Evolutionary conservation across 2,888 invertebrate genomes (phyloP).

Genomic region (Athalia circularis): DNA sequence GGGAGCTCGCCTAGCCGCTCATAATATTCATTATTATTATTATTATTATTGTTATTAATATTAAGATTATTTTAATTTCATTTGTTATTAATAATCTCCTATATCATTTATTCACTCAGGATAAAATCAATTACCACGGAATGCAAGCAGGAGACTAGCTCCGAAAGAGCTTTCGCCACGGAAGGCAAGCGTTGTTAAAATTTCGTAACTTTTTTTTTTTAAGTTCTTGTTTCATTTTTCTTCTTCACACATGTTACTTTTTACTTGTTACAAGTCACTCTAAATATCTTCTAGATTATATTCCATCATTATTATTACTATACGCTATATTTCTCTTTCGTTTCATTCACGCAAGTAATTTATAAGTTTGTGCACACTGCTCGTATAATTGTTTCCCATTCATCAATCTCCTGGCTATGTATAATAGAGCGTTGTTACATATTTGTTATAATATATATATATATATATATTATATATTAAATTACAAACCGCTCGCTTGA

Average conservation of each 20-base stretch:
- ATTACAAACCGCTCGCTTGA: too few relatives aligned
- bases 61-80: not conserved
- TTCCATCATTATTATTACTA: not conserved
- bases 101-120: not conserved
- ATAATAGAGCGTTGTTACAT: too few relatives aligned
- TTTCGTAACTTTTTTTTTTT: conserved; percentile 9
- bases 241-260: not conserved
- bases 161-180: not conserved
- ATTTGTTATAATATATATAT: too few relatives aligned
- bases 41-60: not conserved
- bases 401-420: too few relatives aligned
- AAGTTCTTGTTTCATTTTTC: not conserved
- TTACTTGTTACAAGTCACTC: conserved; percentile 18
- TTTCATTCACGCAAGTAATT: too few relatives aligned
- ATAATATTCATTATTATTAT: conserved; percentile 4
- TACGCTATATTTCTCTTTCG: too few relatives aligned
- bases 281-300: conserved; percentile 40
- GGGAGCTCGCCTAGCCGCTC: conserved; percentile 15
- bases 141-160: conserved; percentile 42
- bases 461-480: too few relatives aligned
- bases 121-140: not conserved
- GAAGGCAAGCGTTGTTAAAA: conserved; percentile 18
- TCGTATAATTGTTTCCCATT: too few relatives aligned
- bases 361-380: too few relatives aligned
- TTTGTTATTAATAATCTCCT: not conserved